Evolutionary conservation across 2,888 invertebrate species (phyloP).

Genomic region (Eilema depressum): DNA sequence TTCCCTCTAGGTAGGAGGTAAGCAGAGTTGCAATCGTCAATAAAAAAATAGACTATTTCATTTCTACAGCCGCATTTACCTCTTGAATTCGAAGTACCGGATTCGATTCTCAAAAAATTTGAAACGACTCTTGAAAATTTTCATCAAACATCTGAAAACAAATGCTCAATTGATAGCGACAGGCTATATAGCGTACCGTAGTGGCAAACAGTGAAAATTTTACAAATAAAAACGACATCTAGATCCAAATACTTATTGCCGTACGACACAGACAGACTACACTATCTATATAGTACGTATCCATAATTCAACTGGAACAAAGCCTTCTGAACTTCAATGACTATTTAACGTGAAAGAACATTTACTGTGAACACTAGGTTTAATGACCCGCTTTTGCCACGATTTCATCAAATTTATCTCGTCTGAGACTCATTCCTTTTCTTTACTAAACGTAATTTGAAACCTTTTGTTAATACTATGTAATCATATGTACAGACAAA

Average conservation of each 20-base stretch:
- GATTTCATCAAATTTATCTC: neutral
- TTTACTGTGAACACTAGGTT: conserved; percentile 4
- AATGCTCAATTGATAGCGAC: neutral
- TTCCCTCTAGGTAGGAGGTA: too few relatives aligned
- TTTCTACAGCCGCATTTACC: too few relatives aligned
- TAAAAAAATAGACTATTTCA: too few relatives aligned
- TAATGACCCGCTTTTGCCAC: neutral
- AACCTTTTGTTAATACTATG: neutral
- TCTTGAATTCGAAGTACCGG: too few relatives aligned
- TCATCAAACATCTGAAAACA: too few relatives aligned
- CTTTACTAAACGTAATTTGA: neutral
- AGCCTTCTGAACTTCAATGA: neutral
- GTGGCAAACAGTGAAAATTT: neutral
- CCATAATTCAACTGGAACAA: neutral
- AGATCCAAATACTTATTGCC: neutral
- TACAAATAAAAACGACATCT: neutral
- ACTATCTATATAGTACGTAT: neutral
- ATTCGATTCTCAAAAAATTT: too few relatives aligned
- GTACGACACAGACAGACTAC: neutral
- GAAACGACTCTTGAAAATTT: too few relatives aligned
- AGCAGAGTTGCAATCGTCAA: too few relatives aligned
- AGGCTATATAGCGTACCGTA: too few relatives aligned
- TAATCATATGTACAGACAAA: neutral
- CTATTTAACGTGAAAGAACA: neutral
- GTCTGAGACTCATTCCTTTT: conserved; percentile 1